Conservation (phyloP, 2,113 vertebrate genomes). For the Hyaena hyaena region DNA sequence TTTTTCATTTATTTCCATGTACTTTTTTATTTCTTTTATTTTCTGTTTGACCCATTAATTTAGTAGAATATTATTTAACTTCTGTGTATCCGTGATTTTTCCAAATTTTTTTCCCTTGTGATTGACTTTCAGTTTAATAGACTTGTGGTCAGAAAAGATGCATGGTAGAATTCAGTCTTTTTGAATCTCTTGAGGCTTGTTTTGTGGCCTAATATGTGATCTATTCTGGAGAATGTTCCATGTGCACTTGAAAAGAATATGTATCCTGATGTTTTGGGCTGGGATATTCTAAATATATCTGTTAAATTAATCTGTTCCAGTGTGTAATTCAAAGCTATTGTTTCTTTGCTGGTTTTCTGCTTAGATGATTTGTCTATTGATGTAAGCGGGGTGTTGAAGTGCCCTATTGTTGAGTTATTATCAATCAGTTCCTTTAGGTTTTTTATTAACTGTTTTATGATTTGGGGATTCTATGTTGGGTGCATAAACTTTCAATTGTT, state of each 20-base stretch:
- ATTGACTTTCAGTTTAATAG: not conserved
- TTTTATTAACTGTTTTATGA: not conserved
- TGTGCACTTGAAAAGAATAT: not conserved
- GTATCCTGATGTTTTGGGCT: not conserved
- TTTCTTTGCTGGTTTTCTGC: not conserved
- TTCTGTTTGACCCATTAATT: not conserved
- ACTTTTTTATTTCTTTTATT: not conserved
- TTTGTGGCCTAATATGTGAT: not conserved
- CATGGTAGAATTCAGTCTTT: not conserved
- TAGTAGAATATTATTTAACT: not conserved
- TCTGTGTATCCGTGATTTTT: not conserved
- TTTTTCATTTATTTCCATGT: not conserved
- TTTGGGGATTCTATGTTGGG: not conserved
- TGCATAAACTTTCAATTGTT: not conserved
- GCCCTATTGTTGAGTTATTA: not conserved
- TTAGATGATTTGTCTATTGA: not conserved
- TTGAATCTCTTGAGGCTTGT: not conserved
- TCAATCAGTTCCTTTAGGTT: not conserved
- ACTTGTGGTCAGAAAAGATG: not conserved
- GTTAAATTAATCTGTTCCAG: not conserved
- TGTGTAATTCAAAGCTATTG: not conserved
- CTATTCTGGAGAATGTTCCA: not conserved
- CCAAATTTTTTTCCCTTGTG: not conserved
- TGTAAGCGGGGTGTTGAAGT: not conserved
- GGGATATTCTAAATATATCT: not conserved